These are phyloP conservation scores for Sussaba pulchella DNA, from an alignment of 2,888 invertebrate genomes.

Conservation along the genomic window DNA sequence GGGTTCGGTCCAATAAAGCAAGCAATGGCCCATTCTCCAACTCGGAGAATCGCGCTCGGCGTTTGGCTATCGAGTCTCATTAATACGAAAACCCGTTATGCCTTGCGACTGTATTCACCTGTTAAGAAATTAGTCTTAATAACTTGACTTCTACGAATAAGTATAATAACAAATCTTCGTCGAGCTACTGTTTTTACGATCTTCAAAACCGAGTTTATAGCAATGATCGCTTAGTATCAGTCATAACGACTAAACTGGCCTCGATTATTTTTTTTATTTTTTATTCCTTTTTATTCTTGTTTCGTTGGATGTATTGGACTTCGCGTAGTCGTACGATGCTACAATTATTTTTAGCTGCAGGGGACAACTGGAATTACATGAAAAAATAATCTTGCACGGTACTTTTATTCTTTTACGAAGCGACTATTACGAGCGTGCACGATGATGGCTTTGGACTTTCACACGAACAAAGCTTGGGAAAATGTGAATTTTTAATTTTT, in stretches of 20 bases:
- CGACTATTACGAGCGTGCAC: too few relatives aligned
- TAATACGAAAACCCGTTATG: constrained; percentile 31
- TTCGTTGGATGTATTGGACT: neutral
- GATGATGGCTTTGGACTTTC: too few relatives aligned
- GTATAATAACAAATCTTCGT: neutral
- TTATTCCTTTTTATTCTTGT: too few relatives aligned
- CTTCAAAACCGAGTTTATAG: too few relatives aligned
- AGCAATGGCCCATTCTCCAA: constrained; percentile 54
- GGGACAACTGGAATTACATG: neutral
- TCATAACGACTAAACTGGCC: neutral
- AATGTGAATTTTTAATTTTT: too few relatives aligned
- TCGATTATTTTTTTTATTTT: neutral
- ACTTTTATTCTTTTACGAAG: too few relatives aligned
- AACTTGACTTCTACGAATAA: neutral
- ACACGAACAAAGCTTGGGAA: too few relatives aligned
- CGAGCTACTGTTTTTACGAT: neutral
- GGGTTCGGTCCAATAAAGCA: constrained; percentile 57
- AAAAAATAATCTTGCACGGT: too few relatives aligned
- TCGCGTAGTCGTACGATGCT: neutral
- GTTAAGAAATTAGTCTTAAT: constrained; percentile 13
- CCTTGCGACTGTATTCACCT: constrained; percentile 11
- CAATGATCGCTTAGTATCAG: too few relatives aligned
- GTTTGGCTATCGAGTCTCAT: constrained; percentile 43
- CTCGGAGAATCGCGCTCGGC: constrained; percentile 30
- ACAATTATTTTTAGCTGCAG: neutral